Evolutionary conservation across 2,113 vertebrate genomes (phyloP).

Genomic region (Seriola aureovittata): DNA sequence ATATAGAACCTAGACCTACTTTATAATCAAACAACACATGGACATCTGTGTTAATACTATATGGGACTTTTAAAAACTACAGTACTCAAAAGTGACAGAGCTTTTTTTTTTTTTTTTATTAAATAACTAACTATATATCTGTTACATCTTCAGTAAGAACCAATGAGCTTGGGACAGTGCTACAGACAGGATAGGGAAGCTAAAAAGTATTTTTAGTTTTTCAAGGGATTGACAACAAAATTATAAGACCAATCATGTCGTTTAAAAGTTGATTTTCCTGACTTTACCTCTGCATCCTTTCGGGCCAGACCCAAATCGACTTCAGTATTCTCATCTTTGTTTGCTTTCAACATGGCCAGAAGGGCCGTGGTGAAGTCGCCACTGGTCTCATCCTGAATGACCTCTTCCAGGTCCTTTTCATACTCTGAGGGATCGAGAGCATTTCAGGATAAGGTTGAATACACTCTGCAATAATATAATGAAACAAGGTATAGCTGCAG

Average conservation of each 20-base stretch:
- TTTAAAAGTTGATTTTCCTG: background rate
- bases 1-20: too few species aligned
- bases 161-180: background rate
- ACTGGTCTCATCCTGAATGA: constrained; percentile 88
- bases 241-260: background rate
- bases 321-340: constrained; percentile 78
- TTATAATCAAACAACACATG: too few species aligned
- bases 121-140: background rate
- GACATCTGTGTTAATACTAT: too few species aligned
- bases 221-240: background rate
- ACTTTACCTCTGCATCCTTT: constrained; percentile 87
- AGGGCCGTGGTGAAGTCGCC: constrained; percentile 88
- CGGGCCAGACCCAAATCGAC: constrained; percentile 84
- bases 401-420: constrained; percentile 86
- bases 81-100: too few species aligned
- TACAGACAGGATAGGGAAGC: background rate
- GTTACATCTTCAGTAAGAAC: background rate
- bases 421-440: constrained; percentile 76
- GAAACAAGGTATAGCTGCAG: background rate
- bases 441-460: background rate
- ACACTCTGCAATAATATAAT: background rate
- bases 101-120: too few species aligned
- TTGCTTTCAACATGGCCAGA: constrained; percentile 84
- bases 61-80: background rate
- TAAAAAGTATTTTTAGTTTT: background rate